Percentiles rank a stretch among this genome's conserved stretches.
phyloP scores from a whole-genome alignment of 1,140 invertebrate species.

The Andrena cerasifolii region DNA sequence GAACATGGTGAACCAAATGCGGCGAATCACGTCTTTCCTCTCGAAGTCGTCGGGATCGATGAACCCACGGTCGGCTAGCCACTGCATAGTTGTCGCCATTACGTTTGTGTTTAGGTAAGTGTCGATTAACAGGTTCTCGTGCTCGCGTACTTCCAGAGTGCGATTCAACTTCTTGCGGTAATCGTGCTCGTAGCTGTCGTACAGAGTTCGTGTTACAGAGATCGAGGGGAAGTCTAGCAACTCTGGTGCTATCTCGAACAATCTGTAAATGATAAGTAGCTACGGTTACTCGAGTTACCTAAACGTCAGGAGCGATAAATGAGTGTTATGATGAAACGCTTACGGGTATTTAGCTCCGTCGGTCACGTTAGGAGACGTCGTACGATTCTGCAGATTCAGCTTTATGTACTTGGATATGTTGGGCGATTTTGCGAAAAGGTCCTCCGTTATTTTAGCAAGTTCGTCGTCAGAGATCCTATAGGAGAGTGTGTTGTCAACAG shows the following conservation, averaged over 20 bases:
- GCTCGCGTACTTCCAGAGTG: constrained; percentile 83
- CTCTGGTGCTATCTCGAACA: constrained; percentile 69
- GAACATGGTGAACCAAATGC: constrained; percentile 91
- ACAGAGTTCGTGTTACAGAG: constrained; percentile 85
- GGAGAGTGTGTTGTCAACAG: not conserved
- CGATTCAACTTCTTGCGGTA: constrained; percentile 88
- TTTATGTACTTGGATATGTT: constrained; percentile 71
- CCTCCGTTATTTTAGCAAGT: constrained; percentile 74
- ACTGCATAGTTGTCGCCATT: constrained; percentile 84
- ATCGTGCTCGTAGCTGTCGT: constrained; percentile 89
- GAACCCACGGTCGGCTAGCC: constrained; percentile 82
- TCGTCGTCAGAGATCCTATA: constrained; percentile 72
- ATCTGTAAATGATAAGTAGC: constrained; percentile 67
- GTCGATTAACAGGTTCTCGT: constrained; percentile 84
- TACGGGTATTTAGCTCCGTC: constrained; percentile 78
- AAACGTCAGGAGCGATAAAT: not conserved
- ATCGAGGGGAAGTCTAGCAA: constrained; percentile 79
- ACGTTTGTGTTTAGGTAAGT: constrained; percentile 84
- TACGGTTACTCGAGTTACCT: not conserved
- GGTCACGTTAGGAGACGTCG: constrained; percentile 62
- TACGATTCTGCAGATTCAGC: constrained; percentile 76
- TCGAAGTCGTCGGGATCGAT: constrained; percentile 75
- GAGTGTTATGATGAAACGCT: constrained; percentile 44
- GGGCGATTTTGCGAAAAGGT: constrained; percentile 73
- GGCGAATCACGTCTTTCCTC: constrained; percentile 87